phyloP scores from a whole-genome alignment of 2,888 invertebrate genomes.

The Strigamia maritima region DNA sequence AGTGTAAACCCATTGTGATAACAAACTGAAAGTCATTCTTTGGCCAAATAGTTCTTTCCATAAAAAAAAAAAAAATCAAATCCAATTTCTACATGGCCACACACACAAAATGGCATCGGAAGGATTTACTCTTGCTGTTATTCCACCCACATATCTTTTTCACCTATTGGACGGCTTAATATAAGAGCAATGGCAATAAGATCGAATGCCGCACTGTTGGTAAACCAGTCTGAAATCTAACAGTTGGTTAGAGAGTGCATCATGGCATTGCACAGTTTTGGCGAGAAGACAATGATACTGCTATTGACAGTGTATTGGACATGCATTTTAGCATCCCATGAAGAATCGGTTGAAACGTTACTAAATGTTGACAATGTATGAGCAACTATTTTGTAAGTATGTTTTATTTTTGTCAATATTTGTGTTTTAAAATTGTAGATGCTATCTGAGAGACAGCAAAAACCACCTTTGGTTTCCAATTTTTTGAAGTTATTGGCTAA shows the following conservation, averaged over 20 bases:
- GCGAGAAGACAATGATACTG: not conserved
- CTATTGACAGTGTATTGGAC: not conserved
- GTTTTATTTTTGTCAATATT: not conserved
- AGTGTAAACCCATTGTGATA: not conserved
- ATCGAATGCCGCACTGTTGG: not conserved
- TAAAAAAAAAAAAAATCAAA: slow-evolving; percentile 11
- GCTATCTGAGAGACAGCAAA: not conserved
- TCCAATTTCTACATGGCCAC: not conserved
- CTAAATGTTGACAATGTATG: not conserved
- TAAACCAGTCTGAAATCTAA: not conserved
- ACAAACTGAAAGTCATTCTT: not conserved
- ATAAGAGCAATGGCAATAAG: not conserved
- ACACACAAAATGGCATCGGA: not conserved
- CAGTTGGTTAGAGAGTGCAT: not conserved
- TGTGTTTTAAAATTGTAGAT: not conserved
- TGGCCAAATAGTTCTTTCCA: not conserved
- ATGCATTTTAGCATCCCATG: not conserved
- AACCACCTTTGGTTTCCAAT: not conserved
- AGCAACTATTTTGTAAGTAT: not conserved
- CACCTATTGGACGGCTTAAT: not conserved
- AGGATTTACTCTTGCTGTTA: not conserved
- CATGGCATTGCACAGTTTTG: not conserved
- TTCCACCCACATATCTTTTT: not conserved
- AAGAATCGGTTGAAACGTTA: not conserved
- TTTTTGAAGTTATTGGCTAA: not conserved